Evolutionary conservation across 1,140 invertebrate genomes (phyloP).

Genomic region (Pollicipes pollicipes): DNA sequence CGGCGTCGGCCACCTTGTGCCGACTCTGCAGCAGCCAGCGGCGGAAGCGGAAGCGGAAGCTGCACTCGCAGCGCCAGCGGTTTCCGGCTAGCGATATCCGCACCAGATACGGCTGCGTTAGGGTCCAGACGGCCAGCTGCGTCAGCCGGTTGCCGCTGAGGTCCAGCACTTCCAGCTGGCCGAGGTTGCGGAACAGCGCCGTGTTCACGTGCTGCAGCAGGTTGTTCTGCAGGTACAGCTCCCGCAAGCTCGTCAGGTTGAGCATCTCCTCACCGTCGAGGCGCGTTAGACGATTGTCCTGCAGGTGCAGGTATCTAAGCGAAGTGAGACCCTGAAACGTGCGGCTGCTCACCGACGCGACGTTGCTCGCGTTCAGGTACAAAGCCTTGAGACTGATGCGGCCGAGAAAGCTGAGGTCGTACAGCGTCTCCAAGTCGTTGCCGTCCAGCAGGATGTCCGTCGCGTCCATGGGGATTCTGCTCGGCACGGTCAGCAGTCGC

Average conservation of each 20-base stretch:
- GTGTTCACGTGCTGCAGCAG: constrained; percentile 50
- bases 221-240: constrained; percentile 43
- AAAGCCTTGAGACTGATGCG: constrained; percentile 60
- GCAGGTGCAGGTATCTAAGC: constrained; percentile 59
- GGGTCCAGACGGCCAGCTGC: constrained; percentile 51
- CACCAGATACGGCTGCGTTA: constrained; percentile 41
- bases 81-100: constrained; percentile 53
- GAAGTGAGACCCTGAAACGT: constrained; percentile 65
- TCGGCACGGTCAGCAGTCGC: constrained; percentile 51
- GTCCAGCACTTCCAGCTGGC: constrained; percentile 45
- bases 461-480: constrained; percentile 75
- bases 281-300: constrained; percentile 51
- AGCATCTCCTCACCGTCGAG: constrained; percentile 63
- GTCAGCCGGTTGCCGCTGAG: constrained; percentile 57
- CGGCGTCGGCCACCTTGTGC: constrained; percentile 41
- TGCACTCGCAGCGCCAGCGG: constrained; percentile 71
- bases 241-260: constrained; percentile 40
- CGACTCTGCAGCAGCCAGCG: constrained; percentile 49
- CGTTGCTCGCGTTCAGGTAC: constrained; percentile 61
- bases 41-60: constrained; percentile 53
- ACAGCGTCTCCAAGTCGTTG: constrained; percentile 61
- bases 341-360: constrained; percentile 69
- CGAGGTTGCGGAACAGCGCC: constrained; percentile 49
- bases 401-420: constrained; percentile 74
- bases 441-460: constrained; percentile 73